Evolutionary conservation across 2,113 vertebrate species (phyloP).

Genomic region (Myiagra hebetior): DNA sequence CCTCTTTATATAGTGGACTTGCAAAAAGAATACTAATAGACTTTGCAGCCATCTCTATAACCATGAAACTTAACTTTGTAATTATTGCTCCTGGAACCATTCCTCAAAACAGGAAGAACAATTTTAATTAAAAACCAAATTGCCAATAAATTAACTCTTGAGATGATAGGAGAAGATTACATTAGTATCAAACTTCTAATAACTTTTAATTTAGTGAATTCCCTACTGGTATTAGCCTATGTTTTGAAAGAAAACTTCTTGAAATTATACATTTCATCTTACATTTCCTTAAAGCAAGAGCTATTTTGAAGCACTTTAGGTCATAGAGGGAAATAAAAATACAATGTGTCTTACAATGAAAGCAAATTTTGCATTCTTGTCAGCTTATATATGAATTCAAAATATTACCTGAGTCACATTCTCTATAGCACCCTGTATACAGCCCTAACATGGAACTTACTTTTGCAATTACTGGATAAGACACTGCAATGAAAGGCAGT

Average conservation of each 20-base stretch:
- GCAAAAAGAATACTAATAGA: neutral
- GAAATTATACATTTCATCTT: neutral
- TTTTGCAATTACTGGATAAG: neutral
- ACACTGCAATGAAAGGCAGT: neutral
- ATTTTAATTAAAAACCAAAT: constrained; percentile 1
- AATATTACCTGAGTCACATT: neutral
- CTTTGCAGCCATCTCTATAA: neutral
- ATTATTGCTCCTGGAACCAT: neutral
- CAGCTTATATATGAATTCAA: neutral
- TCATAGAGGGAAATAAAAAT: neutral
- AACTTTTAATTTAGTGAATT: neutral
- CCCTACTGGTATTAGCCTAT: neutral
- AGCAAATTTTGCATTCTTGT: neutral
- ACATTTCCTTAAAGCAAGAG: neutral
- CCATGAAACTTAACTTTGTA: neutral
- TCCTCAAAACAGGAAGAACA: constrained; percentile 4
- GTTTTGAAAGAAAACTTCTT: neutral
- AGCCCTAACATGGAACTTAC: neutral
- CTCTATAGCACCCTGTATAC: neutral
- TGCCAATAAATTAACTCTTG: neutral
- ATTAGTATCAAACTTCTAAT: neutral
- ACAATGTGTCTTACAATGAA: neutral
- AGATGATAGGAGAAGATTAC: neutral
- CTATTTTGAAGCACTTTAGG: neutral
- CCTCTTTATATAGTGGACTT: neutral